A percentile compares a stretch with the other conserved stretches of the same genome.
These are phyloP conservation scores for Oconnorella tubifera DNA, from an alignment of 2,888 invertebrate genomes.

Conservation along the genomic window DNA sequence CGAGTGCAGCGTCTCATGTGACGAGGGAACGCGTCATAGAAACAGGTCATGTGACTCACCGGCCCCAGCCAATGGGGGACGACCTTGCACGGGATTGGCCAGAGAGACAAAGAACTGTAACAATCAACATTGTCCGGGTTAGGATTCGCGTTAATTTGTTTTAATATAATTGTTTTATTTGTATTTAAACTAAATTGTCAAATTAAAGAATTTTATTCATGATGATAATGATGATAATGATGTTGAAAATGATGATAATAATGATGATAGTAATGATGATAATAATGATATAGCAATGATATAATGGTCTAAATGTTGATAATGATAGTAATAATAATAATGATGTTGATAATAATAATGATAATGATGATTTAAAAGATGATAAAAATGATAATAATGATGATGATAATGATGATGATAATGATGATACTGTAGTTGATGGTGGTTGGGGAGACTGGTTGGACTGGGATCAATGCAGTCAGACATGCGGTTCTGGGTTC, in stretches of 20 bases:
- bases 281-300: background rate
- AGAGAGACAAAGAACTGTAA: constrained; percentile 46
- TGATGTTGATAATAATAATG: too few species aligned
- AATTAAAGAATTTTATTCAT: too few species aligned
- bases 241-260: too few species aligned
- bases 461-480: constrained; percentile 50
- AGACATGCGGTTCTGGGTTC: constrained; percentile 48
- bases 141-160: too few species aligned
- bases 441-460: constrained; percentile 53
- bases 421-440: constrained; percentile 48
- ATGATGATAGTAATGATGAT: background rate
- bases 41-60: constrained; percentile 60
- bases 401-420: background rate
- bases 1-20: constrained; percentile 61
- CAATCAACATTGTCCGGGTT: constrained; percentile 46
- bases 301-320: background rate
- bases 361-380: too few species aligned
- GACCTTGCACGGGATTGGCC: constrained; percentile 52
- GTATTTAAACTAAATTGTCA: too few species aligned
- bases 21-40: constrained; percentile 60
- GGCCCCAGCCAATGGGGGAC: constrained; percentile 56
- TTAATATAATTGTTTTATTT: too few species aligned
- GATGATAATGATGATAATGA: background rate
- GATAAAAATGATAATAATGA: background rate
- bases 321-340: background rate